These are phyloP conservation scores for Megalops cyprinoides DNA, from an alignment of 2,797 vertebrate species.

Conservation along the genomic window DNA sequence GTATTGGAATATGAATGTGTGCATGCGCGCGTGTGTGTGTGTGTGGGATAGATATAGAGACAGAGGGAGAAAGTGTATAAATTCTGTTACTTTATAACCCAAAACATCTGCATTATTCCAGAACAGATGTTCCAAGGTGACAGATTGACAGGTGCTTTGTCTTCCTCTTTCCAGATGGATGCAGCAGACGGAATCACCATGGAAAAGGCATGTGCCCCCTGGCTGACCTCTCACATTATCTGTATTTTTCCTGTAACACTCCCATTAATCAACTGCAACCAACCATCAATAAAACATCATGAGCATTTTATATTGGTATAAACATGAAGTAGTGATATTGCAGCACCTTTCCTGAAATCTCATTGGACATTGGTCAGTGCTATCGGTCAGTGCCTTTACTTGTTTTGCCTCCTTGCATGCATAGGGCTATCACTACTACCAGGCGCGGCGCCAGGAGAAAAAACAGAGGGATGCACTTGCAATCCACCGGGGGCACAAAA, in stretches of 20 bases:
- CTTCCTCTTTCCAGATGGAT: slow-evolving; percentile 37
- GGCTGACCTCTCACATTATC: neutral
- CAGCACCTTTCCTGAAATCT: no score
- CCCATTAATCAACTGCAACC: neutral
- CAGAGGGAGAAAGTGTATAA: neutral
- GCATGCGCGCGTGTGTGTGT: neutral
- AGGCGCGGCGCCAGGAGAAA: no score
- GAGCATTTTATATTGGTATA: neutral
- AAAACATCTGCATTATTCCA: neutral
- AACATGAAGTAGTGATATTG: neutral
- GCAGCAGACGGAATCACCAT: slow-evolving; percentile 29
- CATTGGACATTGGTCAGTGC: no score
- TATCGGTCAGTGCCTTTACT: no score
- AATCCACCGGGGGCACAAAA: no score
- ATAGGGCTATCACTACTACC: no score
- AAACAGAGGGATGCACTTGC: no score
- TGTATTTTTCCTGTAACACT: neutral
- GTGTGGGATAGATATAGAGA: neutral
- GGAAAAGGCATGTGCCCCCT: slow-evolving; percentile 42
- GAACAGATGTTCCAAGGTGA: slow-evolving; percentile 22
- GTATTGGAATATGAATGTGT: neutral
- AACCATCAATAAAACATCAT: neutral
- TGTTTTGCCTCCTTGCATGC: no score
- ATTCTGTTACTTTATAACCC: neutral
- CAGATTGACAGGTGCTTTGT: slow-evolving; percentile 34